A percentile compares a stretch with the other conserved stretches of the same genome.
Conservation (phyloP, 2,888 invertebrate species). For the Ophonus ardosiacus region DNA sequence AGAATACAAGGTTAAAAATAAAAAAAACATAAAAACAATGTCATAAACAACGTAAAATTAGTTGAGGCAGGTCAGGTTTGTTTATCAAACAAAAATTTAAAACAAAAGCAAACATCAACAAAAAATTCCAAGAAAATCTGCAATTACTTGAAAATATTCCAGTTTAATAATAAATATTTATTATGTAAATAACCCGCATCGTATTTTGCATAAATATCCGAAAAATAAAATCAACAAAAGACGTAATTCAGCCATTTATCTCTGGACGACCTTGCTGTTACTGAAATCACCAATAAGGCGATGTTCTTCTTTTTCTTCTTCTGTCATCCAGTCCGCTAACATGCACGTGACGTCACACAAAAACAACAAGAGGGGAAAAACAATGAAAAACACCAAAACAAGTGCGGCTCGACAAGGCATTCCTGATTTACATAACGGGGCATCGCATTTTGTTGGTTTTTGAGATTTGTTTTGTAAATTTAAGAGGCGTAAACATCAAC, state of each 20-base stretch:
- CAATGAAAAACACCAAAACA: slow-evolving; percentile 35
- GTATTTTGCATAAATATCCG: slow-evolving; percentile 26
- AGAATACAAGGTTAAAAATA: neutral
- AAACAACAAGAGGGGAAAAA: slow-evolving; percentile 6
- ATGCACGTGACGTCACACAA: slow-evolving; percentile 31
- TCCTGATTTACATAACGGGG: slow-evolving; percentile 34
- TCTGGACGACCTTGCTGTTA: slow-evolving; percentile 38
- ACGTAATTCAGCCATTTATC: slow-evolving; percentile 9
- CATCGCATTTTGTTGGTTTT: neutral
- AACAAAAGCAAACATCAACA: neutral
- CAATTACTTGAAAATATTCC: slow-evolving; percentile 10
- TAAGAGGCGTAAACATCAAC: slow-evolving; percentile 13
- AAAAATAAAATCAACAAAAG: slow-evolving; percentile 15
- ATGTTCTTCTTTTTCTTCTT: slow-evolving; percentile 23
- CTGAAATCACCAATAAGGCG: slow-evolving; percentile 31
- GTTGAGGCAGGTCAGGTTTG: neutral
- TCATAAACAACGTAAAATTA: neutral
- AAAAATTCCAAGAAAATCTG: neutral
- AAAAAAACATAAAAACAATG: neutral
- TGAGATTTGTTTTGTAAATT: neutral
- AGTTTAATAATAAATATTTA: slow-evolving; percentile 20
- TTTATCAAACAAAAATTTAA: neutral
- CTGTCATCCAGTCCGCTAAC: slow-evolving; percentile 35
- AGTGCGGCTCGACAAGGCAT: slow-evolving; percentile 6
- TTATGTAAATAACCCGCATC: slow-evolving; percentile 45